Percentiles rank a stretch among this genome's conserved stretches.
These are phyloP conservation scores for Euthynnus affinis DNA, from an alignment of 2,797 vertebrate genomes.

Conservation along the genomic window DNA sequence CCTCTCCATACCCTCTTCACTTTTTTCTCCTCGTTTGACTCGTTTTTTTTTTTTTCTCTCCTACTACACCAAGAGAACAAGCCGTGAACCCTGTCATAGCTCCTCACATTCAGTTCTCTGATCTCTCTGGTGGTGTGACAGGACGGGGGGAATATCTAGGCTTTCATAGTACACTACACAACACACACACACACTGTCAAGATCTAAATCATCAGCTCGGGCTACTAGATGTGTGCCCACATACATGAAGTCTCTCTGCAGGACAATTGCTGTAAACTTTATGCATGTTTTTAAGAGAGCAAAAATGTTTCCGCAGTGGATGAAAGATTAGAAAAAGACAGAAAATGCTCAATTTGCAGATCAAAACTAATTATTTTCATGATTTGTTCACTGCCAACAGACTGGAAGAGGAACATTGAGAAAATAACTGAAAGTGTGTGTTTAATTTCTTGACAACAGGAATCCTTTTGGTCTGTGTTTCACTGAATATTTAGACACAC, in stretches of 20 bases:
- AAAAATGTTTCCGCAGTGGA: neutral
- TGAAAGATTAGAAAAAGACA: neutral
- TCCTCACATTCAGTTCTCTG: slow-evolving; percentile 6
- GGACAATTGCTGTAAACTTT: neutral
- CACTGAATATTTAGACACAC: neutral
- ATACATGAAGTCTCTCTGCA: neutral
- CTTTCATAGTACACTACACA: neutral
- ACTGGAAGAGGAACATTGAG: neutral
- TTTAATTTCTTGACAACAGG: neutral
- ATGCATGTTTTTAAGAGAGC: neutral
- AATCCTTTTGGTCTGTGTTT: neutral
- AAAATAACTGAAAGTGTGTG: neutral
- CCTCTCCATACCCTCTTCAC: slow-evolving; percentile 21
- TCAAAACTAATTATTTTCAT: neutral
- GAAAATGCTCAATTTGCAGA: neutral
- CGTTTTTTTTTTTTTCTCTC: neutral
- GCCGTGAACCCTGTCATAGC: neutral
- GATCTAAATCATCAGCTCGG: slow-evolving; percentile 7
- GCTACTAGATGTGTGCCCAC: neutral
- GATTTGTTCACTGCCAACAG: neutral
- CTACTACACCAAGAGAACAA: slow-evolving; percentile 26
- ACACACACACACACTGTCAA: slow-evolving; percentile 3
- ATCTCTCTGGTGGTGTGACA: slow-evolving; percentile 24
- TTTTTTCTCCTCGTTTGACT: slow-evolving; percentile 32
- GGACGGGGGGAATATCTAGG: neutral